Percentiles rank a stretch among this genome's conserved stretches.
phyloP scores from a whole-genome alignment of 2,888 invertebrate species.

The Thumatha senex region DNA sequence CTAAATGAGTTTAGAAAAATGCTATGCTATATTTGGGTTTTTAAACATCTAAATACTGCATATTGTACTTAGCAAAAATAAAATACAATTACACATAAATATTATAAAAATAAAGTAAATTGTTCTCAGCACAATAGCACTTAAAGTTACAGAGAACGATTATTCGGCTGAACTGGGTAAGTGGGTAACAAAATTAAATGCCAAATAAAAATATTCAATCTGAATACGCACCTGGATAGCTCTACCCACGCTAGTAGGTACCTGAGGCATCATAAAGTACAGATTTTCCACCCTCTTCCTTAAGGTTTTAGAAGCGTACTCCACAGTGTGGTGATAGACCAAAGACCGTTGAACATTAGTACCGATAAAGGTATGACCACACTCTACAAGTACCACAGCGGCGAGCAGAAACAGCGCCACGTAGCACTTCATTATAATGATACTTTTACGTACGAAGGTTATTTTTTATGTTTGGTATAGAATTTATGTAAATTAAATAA shows the following conservation, averaged over 20 bases:
- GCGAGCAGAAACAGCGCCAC: conserved; percentile 36
- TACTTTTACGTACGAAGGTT: neutral
- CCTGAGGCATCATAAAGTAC: conserved; percentile 42
- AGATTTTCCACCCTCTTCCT: conserved; percentile 60
- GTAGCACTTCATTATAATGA: conserved; percentile 41
- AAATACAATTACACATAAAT: no score
- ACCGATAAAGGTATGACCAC: conserved; percentile 59
- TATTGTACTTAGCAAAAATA: no score
- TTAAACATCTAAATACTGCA: no score
- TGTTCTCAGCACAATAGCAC: no score
- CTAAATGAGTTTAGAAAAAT: no score
- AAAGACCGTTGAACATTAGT: conserved; percentile 51
- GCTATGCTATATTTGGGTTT: no score
- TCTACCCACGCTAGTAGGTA: conserved; percentile 28
- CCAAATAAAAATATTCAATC: neutral
- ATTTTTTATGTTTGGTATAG: neutral
- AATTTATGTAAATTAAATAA: neutral
- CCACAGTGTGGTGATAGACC: conserved; percentile 43
- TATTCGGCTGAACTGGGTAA: no score
- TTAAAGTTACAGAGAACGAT: no score
- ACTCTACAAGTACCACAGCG: conserved; percentile 46
- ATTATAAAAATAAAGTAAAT: no score
- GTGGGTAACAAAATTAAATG: no score
- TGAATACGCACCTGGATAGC: conserved; percentile 51
- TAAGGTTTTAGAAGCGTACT: conserved; percentile 44